A percentile compares a stretch with the other conserved stretches of the same genome.
Evolutionary conservation across 2,113 vertebrate species (phyloP).

Genomic region (Microtus richardsoni): DNA sequence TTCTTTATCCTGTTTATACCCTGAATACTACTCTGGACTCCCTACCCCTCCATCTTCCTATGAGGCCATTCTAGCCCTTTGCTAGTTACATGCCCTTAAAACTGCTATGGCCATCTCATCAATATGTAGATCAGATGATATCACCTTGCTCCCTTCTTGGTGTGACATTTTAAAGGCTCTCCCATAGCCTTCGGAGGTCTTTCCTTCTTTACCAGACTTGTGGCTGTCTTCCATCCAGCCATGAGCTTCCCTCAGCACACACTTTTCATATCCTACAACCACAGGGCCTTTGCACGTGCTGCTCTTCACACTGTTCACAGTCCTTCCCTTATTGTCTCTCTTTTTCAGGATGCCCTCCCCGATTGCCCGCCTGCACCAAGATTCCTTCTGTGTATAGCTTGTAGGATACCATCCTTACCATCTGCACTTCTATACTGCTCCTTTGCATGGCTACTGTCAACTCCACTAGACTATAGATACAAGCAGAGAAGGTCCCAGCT

Average conservation of each 20-base stretch:
- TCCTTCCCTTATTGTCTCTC: not conserved
- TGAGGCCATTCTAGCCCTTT: not conserved
- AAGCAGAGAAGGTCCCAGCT: not conserved
- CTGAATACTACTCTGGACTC: not conserved
- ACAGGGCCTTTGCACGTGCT: slow-evolving; percentile 1
- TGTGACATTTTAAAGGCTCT: slow-evolving; percentile 7
- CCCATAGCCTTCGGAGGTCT: not conserved
- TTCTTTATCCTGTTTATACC: not conserved
- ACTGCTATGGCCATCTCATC: not conserved
- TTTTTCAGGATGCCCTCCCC: not conserved
- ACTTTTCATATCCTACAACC: not conserved
- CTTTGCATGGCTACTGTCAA: not conserved
- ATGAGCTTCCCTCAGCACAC: not conserved
- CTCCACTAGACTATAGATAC: not conserved
- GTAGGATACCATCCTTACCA: not conserved
- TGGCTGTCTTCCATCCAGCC: not conserved
- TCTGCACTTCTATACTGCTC: not conserved
- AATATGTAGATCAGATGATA: not conserved
- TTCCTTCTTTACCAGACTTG: not conserved
- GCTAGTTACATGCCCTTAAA: not conserved
- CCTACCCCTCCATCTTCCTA: not conserved
- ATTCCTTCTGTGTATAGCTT: not conserved
- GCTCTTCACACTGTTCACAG: not conserved
- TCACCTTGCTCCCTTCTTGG: not conserved
- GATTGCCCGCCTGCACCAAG: not conserved